Conservation (phyloP, 2,797 vertebrate genomes). For the Oophaga sylvatica region DNA sequence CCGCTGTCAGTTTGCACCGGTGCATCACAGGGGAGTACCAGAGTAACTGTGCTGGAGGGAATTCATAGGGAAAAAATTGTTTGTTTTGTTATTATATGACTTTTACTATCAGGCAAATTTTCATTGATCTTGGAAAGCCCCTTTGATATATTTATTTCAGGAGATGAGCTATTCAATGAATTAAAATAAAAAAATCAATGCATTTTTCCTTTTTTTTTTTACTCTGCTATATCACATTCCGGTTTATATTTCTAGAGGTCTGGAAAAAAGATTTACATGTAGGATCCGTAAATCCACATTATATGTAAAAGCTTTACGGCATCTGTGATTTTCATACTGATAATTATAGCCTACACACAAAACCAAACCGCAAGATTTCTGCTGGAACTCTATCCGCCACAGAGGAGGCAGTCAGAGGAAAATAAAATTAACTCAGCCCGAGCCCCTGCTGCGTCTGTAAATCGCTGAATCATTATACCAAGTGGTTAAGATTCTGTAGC, state of each 20-base stretch:
- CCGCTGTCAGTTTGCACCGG: too few species aligned
- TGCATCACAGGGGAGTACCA: too few species aligned
- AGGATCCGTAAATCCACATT: not conserved
- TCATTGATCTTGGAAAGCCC: too few species aligned
- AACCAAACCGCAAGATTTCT: slow-evolving; percentile 35
- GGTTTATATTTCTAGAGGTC: not conserved
- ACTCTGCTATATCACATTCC: not conserved
- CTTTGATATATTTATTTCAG: not conserved
- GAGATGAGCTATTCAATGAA: not conserved
- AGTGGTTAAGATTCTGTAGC: slow-evolving; percentile 55
- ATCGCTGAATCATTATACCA: slow-evolving; percentile 60
- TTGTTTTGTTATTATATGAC: too few species aligned
- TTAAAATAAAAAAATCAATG: not conserved
- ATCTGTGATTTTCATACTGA: slow-evolving; percentile 9
- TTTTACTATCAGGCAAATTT: too few species aligned
- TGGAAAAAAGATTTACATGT: not conserved
- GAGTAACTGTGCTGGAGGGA: too few species aligned
- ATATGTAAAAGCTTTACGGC: slow-evolving; percentile 3
- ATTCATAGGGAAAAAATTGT: too few species aligned
- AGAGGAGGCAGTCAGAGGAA: slow-evolving; percentile 34
- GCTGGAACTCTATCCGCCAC: slow-evolving; percentile 20
- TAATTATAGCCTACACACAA: slow-evolving; percentile 37
- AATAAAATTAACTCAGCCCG: slow-evolving; percentile 55
- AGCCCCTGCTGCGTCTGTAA: slow-evolving; percentile 55
- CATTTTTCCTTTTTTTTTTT: not conserved